Conservation (phyloP, 1,140 invertebrate species). For the Lamellibrachia luymesi region DNA sequence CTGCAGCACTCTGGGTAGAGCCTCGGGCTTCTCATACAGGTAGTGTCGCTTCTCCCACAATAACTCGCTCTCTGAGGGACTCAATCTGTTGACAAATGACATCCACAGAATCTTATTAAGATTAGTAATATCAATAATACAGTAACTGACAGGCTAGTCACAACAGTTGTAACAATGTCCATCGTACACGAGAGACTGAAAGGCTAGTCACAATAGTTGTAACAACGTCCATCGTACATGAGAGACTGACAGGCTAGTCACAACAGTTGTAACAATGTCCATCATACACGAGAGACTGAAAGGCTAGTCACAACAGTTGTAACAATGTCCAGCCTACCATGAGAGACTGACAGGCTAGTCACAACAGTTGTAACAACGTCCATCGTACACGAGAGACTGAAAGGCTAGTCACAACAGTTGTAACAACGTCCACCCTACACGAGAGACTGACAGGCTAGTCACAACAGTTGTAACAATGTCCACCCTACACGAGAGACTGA, state of each 20-base stretch:
- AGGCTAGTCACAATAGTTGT: too few relatives aligned
- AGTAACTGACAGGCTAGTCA: too few relatives aligned
- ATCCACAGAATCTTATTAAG: background rate
- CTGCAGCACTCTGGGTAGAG: slow-evolving; percentile 86
- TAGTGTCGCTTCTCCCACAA: slow-evolving; percentile 94
- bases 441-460: background rate
- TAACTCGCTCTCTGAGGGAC: slow-evolving; percentile 67
- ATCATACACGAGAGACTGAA: too few relatives aligned
- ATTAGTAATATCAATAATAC: background rate
- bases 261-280: too few relatives aligned
- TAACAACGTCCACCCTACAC: background rate
- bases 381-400: too few relatives aligned
- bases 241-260: too few relatives aligned
- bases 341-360: background rate
- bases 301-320: too few relatives aligned
- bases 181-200: too few relatives aligned
- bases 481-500: too few relatives aligned
- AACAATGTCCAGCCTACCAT: background rate
- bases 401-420: too few relatives aligned
- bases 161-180: too few relatives aligned
- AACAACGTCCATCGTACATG: background rate
- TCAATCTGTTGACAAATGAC: slow-evolving; percentile 39
- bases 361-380: background rate
- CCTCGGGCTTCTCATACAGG: slow-evolving; percentile 77
- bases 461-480: background rate